phyloP scores from a whole-genome alignment of 2,888 invertebrate genomes.

The Fragum sueziense region DNA sequence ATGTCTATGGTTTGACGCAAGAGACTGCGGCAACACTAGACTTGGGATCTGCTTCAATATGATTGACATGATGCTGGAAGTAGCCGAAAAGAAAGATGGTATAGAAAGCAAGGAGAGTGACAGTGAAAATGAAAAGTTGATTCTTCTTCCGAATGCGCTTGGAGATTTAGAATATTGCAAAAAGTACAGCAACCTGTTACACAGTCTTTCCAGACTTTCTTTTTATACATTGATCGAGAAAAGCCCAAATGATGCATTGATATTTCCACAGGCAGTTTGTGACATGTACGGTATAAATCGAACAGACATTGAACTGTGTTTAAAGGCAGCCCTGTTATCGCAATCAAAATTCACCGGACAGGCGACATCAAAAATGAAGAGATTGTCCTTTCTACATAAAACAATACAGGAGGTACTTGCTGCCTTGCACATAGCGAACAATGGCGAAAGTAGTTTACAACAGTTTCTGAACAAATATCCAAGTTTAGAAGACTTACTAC shows the following conservation, averaged over 20 bases:
- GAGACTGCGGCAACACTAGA: neutral
- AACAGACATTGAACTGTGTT: neutral
- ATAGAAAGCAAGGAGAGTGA: neutral
- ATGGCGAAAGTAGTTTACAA: too few relatives aligned
- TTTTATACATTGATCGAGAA: neutral
- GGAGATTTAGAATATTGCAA: neutral
- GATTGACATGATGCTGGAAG: neutral
- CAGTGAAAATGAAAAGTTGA: neutral
- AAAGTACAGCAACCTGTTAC: neutral
- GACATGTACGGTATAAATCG: neutral
- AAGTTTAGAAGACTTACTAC: neutral
- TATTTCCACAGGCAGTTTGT: neutral
- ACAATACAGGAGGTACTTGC: slow-evolving; percentile 13
- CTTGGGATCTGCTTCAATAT: slow-evolving; percentile 8
- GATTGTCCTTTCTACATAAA: slow-evolving; percentile 7
- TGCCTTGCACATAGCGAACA: neutral
- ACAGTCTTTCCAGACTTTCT: neutral
- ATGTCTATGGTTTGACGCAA: slow-evolving; percentile 21
- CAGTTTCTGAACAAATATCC: neutral
- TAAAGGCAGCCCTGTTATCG: neutral
- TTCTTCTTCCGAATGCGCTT: neutral
- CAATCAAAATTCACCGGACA: neutral
- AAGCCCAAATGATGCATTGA: neutral
- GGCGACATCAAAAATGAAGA: neutral
- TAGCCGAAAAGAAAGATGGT: neutral